These are phyloP conservation scores for Drosophila pullipes DNA, from an alignment of 2,888 invertebrate species.

Conservation along the genomic window DNA sequence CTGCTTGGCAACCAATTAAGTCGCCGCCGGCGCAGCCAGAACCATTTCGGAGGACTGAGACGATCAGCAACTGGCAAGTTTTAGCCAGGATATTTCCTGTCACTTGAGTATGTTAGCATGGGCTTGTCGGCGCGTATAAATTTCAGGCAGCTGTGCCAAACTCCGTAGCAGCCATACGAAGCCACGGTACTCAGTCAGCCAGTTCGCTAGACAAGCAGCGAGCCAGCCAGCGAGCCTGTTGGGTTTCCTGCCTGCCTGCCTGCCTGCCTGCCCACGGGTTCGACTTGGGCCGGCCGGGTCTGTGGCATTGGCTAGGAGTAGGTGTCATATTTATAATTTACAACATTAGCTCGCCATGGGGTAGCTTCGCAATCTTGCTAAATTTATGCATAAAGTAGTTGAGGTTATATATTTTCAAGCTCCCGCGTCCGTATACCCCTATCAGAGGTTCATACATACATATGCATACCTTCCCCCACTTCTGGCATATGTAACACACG, in stretches of 20 bases:
- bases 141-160: slow-evolving; percentile 65
- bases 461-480: not conserved
- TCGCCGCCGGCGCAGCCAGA: slow-evolving; percentile 56
- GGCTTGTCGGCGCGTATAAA: slow-evolving; percentile 62
- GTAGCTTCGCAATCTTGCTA: slow-evolving; percentile 80
- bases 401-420: slow-evolving; percentile 72
- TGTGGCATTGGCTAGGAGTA: slow-evolving; percentile 67
- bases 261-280: slow-evolving; percentile 63
- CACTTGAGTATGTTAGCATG: slow-evolving; percentile 46
- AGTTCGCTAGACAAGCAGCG: slow-evolving; percentile 24
- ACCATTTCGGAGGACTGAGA: slow-evolving; percentile 32
- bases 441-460: slow-evolving; percentile 1
- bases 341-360: slow-evolving; percentile 83
- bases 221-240: slow-evolving; percentile 28
- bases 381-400: slow-evolving; percentile 80
- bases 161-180: slow-evolving; percentile 20
- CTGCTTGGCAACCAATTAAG: slow-evolving; percentile 79
- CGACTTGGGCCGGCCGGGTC: slow-evolving; percentile 36
- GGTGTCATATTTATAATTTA: slow-evolving; percentile 85
- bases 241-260: slow-evolving; percentile 27
- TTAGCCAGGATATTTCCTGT: slow-evolving; percentile 69
- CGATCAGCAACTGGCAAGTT: slow-evolving; percentile 12
- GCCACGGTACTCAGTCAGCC: slow-evolving; percentile 23
- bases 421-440: slow-evolving; percentile 25
- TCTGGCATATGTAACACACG: slow-evolving; percentile 74